phyloP scores from a whole-genome alignment of 2,113 vertebrate species.

The Bos javanicus region DNA sequence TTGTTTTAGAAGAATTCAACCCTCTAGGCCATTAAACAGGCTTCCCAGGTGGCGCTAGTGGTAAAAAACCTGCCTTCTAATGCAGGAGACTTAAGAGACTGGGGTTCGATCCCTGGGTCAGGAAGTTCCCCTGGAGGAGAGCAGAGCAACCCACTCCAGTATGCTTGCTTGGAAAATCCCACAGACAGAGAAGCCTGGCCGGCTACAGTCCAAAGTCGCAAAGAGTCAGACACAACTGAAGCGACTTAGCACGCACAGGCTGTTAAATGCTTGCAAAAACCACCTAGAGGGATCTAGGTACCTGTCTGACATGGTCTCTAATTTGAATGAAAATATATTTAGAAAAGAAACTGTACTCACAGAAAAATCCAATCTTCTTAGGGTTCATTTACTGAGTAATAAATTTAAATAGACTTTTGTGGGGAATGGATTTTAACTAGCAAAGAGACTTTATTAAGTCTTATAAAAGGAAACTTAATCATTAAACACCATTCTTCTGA shows the following conservation, averaged over 20 bases:
- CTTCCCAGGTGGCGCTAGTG: background rate
- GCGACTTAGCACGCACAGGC: background rate
- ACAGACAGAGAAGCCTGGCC: background rate
- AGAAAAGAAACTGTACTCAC: background rate
- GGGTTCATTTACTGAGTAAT: constrained; percentile 20
- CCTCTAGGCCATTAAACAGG: background rate
- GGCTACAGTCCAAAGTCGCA: background rate
- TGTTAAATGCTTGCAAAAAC: background rate
- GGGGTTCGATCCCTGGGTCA: background rate
- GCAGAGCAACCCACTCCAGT: background rate
- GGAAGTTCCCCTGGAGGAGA: background rate
- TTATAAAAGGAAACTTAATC: constrained; percentile 9
- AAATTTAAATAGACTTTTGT: background rate
- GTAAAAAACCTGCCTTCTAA: background rate
- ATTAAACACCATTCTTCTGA: background rate
- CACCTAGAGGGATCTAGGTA: background rate
- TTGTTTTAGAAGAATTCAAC: background rate
- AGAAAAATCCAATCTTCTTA: constrained; percentile 9
- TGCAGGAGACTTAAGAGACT: background rate
- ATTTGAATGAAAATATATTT: constrained; percentile 12
- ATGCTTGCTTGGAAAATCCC: background rate
- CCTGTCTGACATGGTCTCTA: background rate
- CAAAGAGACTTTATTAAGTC: background rate
- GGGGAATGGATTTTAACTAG: constrained; percentile 1
- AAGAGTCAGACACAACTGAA: background rate